Base-by-base conservation (phyloP, 1,140 invertebrate species). In the Drosophila sp. region DNA sequence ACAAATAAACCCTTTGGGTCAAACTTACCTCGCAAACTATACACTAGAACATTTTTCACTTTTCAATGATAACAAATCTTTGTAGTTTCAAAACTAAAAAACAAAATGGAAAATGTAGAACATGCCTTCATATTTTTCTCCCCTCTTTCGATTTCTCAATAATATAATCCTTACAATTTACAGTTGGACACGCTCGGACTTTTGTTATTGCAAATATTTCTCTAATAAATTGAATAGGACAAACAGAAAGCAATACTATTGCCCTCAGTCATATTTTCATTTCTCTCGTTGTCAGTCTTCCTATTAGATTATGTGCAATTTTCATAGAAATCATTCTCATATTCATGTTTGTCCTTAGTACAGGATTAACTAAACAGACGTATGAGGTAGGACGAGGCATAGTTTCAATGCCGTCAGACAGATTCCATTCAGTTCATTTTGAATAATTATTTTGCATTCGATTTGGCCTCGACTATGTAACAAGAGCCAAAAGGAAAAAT, bases 391-490 rank as follows among this genome's bases (percentile, higher is more conserved):
- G 10, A 4, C 17, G n/a, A 35, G 33, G 33, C 23, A 10, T 57
- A 32, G 35, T 57, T 35, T 33, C 11, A 23, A 8, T 23, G n/a
- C 56, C n/a, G 35, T 10, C 32, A 30, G 23, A 10, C 56, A 58
- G 2, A 10, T 8, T 32, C 32, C 11, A 10, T 58, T 35, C 32
- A 58, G n/a, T 25, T 35, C 32, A 58, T 58, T 25, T 35, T 25
- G 56, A 33, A 58, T 58, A 58, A 58, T 58, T 58, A 58, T 50
- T 58, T 35, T 58, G 56, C 17, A 23, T 58, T 58, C 32, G 32
- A 58, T 58, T 35, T 32, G 32, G 23, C 23, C 11, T 35, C 17
- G 32, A 29, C 10, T 10, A 30, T 5, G 50, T 29, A 54, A 4
- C 8, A 11, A 38, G 35, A 38, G 35, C 8, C 35, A 38, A 11